Evolutionary conservation across 2,797 vertebrate genomes (phyloP).

Genomic region (Sebastes itinus): DNA sequence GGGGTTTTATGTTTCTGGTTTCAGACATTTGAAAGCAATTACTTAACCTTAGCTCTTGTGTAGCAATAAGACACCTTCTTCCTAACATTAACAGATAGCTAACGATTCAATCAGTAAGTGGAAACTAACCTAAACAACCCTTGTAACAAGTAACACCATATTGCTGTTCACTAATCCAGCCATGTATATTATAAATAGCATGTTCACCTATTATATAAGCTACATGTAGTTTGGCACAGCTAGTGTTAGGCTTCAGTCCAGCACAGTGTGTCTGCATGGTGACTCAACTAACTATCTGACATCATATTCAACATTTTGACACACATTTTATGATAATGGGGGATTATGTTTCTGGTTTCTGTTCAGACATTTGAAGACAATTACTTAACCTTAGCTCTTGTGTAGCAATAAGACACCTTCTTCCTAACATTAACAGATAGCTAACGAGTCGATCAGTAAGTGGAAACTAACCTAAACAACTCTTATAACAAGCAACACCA

Average conservation of each 20-base stretch:
- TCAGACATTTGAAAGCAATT: neutral
- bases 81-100: neutral
- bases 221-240: neutral
- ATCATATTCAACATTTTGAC: neutral
- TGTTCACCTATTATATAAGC: neutral
- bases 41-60: neutral
- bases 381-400: neutral
- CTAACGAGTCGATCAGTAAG: accelerated
- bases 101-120: neutral
- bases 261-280: neutral
- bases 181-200: neutral
- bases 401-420: neutral
- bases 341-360: neutral
- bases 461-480: neutral
- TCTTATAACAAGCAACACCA: neutral
- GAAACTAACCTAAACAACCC: neutral
- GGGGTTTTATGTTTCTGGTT: neutral
- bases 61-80: neutral
- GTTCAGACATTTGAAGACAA: neutral
- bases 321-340: neutral
- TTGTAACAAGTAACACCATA: neutral
- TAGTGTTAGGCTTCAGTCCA: neutral
- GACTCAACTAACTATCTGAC: constrained; percentile 16
- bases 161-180: neutral
- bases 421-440: neutral